Evolutionary conservation across 2,797 vertebrate genomes (phyloP), one percentile per base, ranked within the genome.

Genomic region (Morelia viridis): DNA sequence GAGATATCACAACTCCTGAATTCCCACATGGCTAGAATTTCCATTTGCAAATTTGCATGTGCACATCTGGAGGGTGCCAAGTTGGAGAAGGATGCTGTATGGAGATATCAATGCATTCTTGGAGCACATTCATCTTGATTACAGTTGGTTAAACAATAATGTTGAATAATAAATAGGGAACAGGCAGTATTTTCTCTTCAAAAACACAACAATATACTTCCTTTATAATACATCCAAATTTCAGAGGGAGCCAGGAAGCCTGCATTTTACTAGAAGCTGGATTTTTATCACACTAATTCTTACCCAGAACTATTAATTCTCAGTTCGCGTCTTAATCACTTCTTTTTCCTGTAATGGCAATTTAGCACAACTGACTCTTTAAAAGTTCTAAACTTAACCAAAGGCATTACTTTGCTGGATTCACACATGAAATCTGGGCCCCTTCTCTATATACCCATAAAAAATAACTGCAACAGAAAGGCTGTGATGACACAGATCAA

Each of bases 381-480:
- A n/a, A n/a, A n/a, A n/a, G n/a, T n/a, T n/a, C n/a, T n/a, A n/a
- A n/a, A n/a, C n/a, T n/a, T n/a, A n/a, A 76, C 24, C 10, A 6
- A 28, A 94, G 9, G 19, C 89, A 62, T 61, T 92, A 24, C 88
- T 92, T 94, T 80, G 4, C 89, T 85, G 31, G 61, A 26, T 46
- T 93, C 71, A 90, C 71, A 61, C 89, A 76, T n/a, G 50, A 88
- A 89, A 28, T 76, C 2, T 56, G 58, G 71, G 65, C 50, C 50
- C 50, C 10, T 87, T 92, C 87, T 57, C 61, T 90, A 56, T 1
- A 26, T 57, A 41, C 68, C 58, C 89, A 46, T 64, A 64, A 90
- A 64, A 56, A 85, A 12, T 8, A 19, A 64, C 46, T 68, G 41
- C 87, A 65, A 56, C 24, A 35, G 35, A 46, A 80, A 24, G 71